These are phyloP conservation scores for Lacerta agilis DNA, from an alignment of 2,797 vertebrate genomes.

Conservation along the genomic window DNA sequence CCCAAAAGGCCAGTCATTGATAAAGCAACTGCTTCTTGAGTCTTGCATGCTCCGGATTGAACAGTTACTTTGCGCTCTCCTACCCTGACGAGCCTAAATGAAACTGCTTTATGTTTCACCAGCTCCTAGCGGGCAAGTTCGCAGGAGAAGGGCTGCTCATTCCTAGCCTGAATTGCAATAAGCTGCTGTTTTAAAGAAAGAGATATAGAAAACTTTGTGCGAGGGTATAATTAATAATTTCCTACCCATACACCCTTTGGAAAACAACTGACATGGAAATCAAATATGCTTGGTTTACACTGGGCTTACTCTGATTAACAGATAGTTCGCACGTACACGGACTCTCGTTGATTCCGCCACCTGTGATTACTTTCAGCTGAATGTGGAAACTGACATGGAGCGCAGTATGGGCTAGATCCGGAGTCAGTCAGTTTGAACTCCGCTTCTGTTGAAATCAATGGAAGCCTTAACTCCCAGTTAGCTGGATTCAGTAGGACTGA, in stretches of 20 bases:
- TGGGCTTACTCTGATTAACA: not conserved
- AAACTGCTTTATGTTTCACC: not conserved
- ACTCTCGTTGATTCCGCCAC: not conserved
- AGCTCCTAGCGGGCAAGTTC: too few species aligned
- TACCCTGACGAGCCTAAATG: not conserved
- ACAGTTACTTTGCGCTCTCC: too few species aligned
- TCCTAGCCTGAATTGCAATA: not conserved
- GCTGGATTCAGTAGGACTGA: not conserved
- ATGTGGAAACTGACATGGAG: not conserved
- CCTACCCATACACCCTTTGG: not conserved
- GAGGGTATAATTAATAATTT: too few species aligned
- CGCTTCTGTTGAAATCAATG: too few species aligned
- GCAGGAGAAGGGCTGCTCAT: not conserved
- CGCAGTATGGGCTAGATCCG: too few species aligned
- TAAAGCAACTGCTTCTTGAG: not conserved
- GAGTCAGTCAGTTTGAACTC: too few species aligned
- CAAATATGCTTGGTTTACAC: not conserved
- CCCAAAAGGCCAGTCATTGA: not conserved
- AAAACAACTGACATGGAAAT: not conserved
- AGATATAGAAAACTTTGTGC: not conserved
- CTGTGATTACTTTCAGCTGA: not conserved
- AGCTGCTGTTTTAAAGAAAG: not conserved
- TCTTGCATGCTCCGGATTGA: not conserved
- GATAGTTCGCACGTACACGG: not conserved
- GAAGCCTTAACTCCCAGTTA: not conserved